Percentiles rank a stretch among this genome's conserved stretches.
phyloP scores from a whole-genome alignment of 37 sponge, comb jelly and placozoan species.

The Corticium candelabrum region DNA sequence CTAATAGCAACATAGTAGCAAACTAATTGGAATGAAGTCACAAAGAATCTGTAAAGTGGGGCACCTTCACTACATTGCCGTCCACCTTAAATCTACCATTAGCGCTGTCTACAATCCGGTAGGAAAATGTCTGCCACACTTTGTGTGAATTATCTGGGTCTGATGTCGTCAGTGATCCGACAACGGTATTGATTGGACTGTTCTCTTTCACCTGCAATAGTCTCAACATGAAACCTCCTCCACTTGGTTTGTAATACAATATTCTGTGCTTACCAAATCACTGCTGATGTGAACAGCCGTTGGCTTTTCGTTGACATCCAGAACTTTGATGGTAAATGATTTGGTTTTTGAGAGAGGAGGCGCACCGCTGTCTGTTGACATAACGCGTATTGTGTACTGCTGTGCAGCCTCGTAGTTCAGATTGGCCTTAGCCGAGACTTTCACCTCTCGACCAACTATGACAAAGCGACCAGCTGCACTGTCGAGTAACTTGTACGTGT shows the following conservation, averaged over 20 bases:
- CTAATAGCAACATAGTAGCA: neutral
- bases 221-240: too few relatives aligned
- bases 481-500: neutral
- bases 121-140: neutral
- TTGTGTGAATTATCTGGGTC: neutral
- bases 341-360: neutral
- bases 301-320: constrained; percentile 2
- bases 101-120: neutral
- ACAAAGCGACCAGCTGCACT: neutral
- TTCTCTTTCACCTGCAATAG: too few relatives aligned
- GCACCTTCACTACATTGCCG: neutral
- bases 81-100: neutral
- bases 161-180: neutral
- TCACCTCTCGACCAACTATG: neutral
- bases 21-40: too few relatives aligned
- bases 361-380: neutral
- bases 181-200: neutral
- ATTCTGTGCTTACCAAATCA: neutral
- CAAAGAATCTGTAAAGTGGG: too few relatives aligned
- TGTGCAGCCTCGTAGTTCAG: neutral
- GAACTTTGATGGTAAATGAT: neutral
- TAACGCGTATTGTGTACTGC: neutral
- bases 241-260: too few relatives aligned
- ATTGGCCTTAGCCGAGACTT: neutral
- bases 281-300: neutral